phyloP scores from a whole-genome alignment of 53 echinoderm and acorn worm species.

The Temnopleurus reevesii region DNA sequence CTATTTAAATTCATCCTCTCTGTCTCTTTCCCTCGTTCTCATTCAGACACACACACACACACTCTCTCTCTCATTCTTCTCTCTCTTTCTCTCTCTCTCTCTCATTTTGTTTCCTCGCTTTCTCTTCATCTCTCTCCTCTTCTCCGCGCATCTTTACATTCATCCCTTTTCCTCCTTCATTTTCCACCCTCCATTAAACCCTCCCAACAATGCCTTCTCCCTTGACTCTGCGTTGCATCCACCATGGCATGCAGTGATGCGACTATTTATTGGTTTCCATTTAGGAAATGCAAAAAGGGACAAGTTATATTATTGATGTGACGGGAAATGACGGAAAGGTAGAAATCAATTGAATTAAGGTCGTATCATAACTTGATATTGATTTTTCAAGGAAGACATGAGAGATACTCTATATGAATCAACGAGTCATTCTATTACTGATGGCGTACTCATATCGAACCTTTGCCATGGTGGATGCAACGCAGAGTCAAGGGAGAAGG shows the following conservation, averaged over 20 bases:
- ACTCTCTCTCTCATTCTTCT: background rate
- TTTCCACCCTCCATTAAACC: background rate
- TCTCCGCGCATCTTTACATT: background rate
- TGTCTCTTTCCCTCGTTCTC: background rate
- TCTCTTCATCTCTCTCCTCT: background rate
- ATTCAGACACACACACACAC: background rate
- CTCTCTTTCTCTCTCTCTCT: background rate
- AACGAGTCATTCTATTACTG: too few relatives aligned
- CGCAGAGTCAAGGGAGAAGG: background rate
- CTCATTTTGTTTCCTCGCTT: background rate
- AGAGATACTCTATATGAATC: too few relatives aligned
- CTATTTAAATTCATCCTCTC: background rate
- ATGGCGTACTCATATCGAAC: too few relatives aligned
- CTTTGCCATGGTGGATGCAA: background rate
- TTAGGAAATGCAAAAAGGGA: slow-evolving; percentile 11
- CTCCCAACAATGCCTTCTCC: background rate
- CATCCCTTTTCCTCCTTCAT: background rate
- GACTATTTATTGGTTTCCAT: slow-evolving; percentile 31
- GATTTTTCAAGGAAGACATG: background rate
- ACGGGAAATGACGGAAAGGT: slow-evolving; percentile 8
- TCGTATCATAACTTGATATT: slow-evolving; percentile 38
- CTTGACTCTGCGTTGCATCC: too few relatives aligned
- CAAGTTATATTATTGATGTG: slow-evolving; percentile 1
- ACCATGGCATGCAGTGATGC: background rate
- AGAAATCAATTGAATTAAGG: slow-evolving; percentile 31